Conservation (phyloP, 2,113 vertebrate genomes). For the Trachemys scripta region DNA sequence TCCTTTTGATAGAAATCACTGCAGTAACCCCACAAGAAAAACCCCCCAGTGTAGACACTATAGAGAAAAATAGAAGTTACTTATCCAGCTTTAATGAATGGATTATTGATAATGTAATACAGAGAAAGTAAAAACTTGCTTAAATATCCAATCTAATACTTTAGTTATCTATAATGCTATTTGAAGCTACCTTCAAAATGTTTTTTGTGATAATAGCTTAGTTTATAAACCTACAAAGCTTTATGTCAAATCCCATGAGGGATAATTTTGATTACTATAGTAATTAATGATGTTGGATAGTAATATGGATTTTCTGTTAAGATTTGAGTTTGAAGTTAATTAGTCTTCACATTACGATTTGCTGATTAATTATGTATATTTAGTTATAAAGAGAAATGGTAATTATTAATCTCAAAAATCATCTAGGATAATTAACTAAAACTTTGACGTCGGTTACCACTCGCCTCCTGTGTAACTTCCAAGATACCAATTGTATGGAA, state of each 20-base stretch:
- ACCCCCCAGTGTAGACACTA: fast-evolving
- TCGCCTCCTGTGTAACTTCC: constrained; percentile 68
- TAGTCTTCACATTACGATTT: constrained; percentile 95
- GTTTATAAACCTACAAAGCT: constrained; percentile 89
- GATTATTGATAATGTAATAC: constrained; percentile 35
- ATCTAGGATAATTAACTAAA: constrained; percentile 92
- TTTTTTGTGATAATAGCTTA: constrained; percentile 69
- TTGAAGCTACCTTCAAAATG: constrained; percentile 69
- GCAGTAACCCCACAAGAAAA: neutral
- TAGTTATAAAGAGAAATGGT: constrained; percentile 96
- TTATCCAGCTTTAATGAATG: neutral
- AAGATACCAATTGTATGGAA: constrained; percentile 50
- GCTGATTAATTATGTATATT: constrained; percentile 99
- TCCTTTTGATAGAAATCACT: neutral
- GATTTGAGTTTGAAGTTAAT: constrained; percentile 97
- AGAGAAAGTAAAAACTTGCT: constrained; percentile 46
- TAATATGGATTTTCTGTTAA: constrained; percentile 95
- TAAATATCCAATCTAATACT: constrained; percentile 64
- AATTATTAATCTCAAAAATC: constrained; percentile 99
- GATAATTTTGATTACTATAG: constrained; percentile 94
- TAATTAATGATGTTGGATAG: constrained; percentile 95
- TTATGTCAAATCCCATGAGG: constrained; percentile 88
- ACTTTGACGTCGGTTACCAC: constrained; percentile 79
- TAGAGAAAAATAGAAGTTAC: neutral
- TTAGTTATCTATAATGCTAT: constrained; percentile 60